Evolutionary conservation across 2,797 vertebrate genomes (phyloP).

Genomic region (Enteromius argenteus): DNA sequence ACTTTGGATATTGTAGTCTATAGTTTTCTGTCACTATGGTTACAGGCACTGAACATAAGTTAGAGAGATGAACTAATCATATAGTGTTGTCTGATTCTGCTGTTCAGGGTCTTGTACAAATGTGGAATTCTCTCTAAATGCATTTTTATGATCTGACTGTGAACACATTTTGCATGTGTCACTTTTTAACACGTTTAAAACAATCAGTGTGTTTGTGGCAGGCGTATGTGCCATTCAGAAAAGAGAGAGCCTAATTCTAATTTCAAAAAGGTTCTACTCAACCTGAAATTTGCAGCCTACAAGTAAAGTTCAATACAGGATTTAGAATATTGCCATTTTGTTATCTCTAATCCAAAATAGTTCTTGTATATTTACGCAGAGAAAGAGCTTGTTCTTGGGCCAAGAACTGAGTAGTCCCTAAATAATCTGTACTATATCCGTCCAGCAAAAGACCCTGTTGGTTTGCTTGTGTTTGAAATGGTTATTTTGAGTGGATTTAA

Average conservation of each 20-base stretch:
- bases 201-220: background rate
- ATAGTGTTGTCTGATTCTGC: background rate
- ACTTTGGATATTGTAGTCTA: background rate
- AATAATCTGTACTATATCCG: background rate
- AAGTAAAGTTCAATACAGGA: background rate
- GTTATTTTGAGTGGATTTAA: constrained; percentile 23
- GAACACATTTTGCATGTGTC: background rate
- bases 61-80: background rate
- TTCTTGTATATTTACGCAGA: background rate
- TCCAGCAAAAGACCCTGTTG: background rate
- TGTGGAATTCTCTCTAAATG: background rate
- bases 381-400: constrained; percentile 7
- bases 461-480: constrained; percentile 23
- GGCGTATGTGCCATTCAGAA: background rate
- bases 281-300: too few relatives aligned
- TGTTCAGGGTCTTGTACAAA: background rate
- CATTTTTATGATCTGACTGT: background rate
- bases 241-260: background rate
- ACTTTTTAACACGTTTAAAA: background rate
- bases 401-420: background rate
- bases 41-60: background rate
- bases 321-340: background rate
- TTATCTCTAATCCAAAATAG: background rate
- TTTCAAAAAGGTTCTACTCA: background rate
- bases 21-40: background rate